phyloP scores from a whole-genome alignment of 2,113 vertebrate genomes.

The Mobula birostris region DNA sequence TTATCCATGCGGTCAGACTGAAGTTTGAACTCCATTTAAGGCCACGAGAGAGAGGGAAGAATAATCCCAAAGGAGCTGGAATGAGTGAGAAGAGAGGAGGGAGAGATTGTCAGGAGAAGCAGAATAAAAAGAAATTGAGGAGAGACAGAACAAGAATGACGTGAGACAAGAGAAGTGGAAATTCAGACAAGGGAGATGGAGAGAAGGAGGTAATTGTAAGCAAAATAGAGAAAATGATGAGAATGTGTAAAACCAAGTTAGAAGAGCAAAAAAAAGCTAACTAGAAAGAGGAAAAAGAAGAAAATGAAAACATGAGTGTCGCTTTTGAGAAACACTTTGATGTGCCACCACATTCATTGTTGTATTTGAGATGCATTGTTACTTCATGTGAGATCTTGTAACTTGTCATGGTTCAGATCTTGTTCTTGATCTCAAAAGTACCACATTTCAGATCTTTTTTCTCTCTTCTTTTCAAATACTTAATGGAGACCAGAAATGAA shows the following conservation, averaged over 20 bases:
- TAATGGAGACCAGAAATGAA: too few species aligned
- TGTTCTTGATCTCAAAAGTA: neutral
- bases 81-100: neutral
- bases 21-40: neutral
- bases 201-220: neutral
- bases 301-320: neutral
- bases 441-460: neutral
- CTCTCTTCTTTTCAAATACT: neutral
- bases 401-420: neutral
- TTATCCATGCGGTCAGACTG: neutral
- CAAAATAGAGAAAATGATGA: neutral
- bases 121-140: neutral
- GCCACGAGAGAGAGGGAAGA: neutral
- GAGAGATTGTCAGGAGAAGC: fast-evolving
- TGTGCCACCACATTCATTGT: neutral
- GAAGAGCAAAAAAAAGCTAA: neutral
- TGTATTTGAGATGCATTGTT: neutral
- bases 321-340: neutral
- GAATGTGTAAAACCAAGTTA: neutral
- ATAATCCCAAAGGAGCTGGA: neutral
- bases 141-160: neutral
- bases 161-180: neutral
- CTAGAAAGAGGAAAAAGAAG: neutral
- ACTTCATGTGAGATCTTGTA: neutral
- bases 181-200: neutral